Percentiles rank a stretch among this genome's conserved stretches.
phyloP scores from a whole-genome alignment of 1,140 invertebrate genomes.

The Drosophila tropicalis region DNA sequence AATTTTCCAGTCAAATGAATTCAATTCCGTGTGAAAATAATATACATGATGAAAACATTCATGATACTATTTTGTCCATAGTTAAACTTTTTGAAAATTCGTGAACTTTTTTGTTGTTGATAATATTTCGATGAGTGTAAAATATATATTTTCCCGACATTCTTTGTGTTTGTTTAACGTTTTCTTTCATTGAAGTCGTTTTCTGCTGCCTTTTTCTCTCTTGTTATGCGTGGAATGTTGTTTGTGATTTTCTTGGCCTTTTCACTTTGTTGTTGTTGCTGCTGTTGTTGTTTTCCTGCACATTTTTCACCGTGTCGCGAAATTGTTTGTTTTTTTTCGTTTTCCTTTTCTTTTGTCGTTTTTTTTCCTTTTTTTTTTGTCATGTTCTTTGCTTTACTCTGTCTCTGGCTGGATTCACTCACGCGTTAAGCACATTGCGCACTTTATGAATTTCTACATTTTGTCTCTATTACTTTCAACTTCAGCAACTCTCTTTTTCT shows the following conservation, averaged over 20 bases:
- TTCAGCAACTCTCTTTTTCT: conserved; percentile 10
- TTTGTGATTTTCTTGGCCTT: conserved; percentile 67
- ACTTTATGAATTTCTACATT: conserved; percentile 67
- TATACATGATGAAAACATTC: not conserved
- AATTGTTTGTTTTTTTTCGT: conserved; percentile 22
- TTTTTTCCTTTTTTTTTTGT: conserved; percentile 2
- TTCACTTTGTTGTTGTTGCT: conserved; percentile 9
- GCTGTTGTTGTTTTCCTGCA: conserved; percentile 9
- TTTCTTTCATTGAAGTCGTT: conserved; percentile 13
- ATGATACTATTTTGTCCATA: not conserved
- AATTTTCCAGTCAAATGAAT: not conserved
- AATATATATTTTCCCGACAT: conserved; percentile 2
- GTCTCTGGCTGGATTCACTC: conserved; percentile 52
- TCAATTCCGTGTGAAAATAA: not conserved
- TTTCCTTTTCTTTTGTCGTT: conserved; percentile 1
- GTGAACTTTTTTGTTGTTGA: not conserved
- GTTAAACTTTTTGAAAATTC: not conserved
- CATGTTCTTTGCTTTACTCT: conserved; percentile 6
- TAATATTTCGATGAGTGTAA: conserved; percentile 6
- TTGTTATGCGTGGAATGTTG: conserved; percentile 68
- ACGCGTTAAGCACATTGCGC: conserved; percentile 66
- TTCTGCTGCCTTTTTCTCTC: conserved; percentile 9
- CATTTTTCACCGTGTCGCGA: conserved; percentile 52
- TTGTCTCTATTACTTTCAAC: conserved; percentile 66
- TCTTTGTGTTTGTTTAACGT: conserved; percentile 13